These are phyloP conservation scores for Typhlomys cinereus DNA, from an alignment of 2,113 vertebrate species.

Conservation along the genomic window DNA sequence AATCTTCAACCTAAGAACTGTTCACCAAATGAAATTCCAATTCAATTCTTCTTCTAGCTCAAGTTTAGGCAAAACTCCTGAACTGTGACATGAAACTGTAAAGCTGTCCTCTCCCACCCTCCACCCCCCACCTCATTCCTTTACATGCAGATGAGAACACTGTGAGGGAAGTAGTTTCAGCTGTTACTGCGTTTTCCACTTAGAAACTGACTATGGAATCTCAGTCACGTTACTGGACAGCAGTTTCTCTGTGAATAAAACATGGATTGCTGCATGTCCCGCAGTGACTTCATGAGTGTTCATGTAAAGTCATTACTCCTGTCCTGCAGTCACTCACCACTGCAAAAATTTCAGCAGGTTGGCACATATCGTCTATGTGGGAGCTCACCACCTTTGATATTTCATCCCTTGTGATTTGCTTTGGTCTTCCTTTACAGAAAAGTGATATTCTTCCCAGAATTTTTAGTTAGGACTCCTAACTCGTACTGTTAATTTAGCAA, in stretches of 20 bases:
- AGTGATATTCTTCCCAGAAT: not conserved
- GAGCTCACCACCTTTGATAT: not conserved
- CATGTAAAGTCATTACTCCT: not conserved
- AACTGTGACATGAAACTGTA: not conserved
- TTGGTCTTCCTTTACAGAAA: constrained; percentile 15
- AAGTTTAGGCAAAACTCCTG: constrained; percentile 20
- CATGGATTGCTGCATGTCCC: not conserved
- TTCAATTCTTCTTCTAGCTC: constrained; percentile 13
- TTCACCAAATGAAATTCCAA: too few species aligned
- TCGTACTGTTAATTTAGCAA: not conserved
- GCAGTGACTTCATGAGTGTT: not conserved
- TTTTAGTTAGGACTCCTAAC: constrained; percentile 25
- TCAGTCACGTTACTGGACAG: not conserved
- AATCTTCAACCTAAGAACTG: constrained; percentile 34
- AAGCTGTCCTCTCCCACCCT: not conserved
- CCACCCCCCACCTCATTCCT: not conserved
- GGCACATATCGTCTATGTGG: constrained; percentile 7
- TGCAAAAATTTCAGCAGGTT: not conserved
- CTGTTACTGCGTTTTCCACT: not conserved
- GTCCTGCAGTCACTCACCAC: not conserved
- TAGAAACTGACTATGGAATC: constrained; percentile 16
- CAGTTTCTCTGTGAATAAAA: constrained; percentile 17
- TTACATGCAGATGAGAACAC: not conserved
- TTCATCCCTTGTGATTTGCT: not conserved
- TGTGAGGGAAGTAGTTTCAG: not conserved